Conservation (phyloP, 2,113 vertebrate genomes). For the Psophia crepitans region DNA sequence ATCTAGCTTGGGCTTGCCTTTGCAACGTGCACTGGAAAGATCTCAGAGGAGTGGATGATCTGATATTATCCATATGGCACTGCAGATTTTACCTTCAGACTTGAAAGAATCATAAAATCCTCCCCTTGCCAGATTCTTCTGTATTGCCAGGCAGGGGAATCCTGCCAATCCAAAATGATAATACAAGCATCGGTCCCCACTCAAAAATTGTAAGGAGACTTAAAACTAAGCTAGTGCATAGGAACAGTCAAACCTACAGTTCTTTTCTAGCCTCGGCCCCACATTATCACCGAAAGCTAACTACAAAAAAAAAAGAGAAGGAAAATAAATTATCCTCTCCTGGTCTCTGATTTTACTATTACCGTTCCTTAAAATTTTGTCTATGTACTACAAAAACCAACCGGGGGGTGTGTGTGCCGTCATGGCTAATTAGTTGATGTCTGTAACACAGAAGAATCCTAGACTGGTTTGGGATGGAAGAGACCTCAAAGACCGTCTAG, state of each 20-base stretch:
- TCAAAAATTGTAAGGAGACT: background rate
- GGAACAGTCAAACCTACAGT: background rate
- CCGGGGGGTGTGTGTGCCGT: background rate
- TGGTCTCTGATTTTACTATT: background rate
- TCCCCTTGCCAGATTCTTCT: background rate
- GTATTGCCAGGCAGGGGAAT: background rate
- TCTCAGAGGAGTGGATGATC: slow-evolving; percentile 7
- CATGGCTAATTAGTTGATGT: background rate
- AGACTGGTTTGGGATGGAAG: background rate
- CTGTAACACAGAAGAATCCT: background rate
- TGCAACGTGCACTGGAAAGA: background rate
- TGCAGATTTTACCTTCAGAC: slow-evolving; percentile 42
- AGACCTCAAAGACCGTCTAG: background rate
- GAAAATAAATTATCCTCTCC: background rate
- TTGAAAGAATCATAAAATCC: slow-evolving; percentile 32
- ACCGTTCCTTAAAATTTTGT: background rate
- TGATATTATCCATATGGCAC: slow-evolving; percentile 54
- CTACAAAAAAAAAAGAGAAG: background rate
- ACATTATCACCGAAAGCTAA: background rate
- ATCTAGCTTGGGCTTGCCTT: background rate
- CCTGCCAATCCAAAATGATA: slow-evolving; percentile 26
- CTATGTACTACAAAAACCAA: background rate
- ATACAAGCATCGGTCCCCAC: background rate
- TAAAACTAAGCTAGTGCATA: background rate
- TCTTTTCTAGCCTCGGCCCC: background rate